Base-by-base conservation (phyloP, 2,113 vertebrate genomes). In the Gopherus flavomarginatus region DNA sequence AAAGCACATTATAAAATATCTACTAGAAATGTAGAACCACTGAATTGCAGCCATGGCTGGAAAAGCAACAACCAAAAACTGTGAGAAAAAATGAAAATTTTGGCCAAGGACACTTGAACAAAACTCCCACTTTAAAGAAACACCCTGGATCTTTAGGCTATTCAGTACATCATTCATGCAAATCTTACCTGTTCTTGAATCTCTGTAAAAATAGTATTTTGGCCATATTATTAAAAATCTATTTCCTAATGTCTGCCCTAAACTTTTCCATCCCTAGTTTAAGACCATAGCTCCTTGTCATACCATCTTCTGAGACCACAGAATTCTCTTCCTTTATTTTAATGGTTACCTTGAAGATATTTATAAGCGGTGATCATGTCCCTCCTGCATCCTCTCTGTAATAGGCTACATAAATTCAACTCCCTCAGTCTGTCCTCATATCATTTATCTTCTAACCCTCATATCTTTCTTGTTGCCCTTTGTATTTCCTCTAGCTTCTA, bases 331-430 rank as follows among this genome's bases (percentile, higher is more conserved):
- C 85, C 54, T 56, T 86, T 57, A 53, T 92, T 77, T 92, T 94
- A 94, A 82, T 80, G 77, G 11, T 86, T 95, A 78, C 10, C 88
- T 38, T 93, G 49, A 91, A 93, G 53, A 16, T 92, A 78, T 81
- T 80, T 50, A 90, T 54, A 93, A 93, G 78, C 26, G 9, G 52
- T 10, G 80, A 89, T 59, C 49, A 72, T 22, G 52, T 47, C 11
- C 38, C 79, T 88, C 19, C 57, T 88, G 44, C 95, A 91, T 88
- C 47, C 88, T 92, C 26, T 50, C 47, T 88, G 6, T 53, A 88
- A 93, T 8, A 77, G 31, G 56, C 0, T 0, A 14, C 8, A 95
- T 50, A 83, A 90, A 95, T 88, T 90, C 75, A 91, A 29, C 26
- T 91, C 24, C 3, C 8, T 90, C 81, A 50, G 56, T n/a, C 26